A percentile compares a stretch with the other conserved stretches of the same genome.
phyloP scores from a whole-genome alignment of 1,140 invertebrate species.

The Acromyrmex echinatior region DNA sequence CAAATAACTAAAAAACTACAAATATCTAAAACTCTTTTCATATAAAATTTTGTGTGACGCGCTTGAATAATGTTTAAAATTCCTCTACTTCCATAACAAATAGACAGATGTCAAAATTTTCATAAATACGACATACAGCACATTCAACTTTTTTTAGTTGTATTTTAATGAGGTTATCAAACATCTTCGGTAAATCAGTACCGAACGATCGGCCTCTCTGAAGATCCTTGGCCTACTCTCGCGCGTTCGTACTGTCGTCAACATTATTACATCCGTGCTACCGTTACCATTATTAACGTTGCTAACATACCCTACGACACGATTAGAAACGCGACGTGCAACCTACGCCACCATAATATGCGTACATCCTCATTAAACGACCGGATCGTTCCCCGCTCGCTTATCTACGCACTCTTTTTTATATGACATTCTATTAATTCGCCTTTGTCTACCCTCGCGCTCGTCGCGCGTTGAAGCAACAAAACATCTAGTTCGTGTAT shows the following conservation, averaged over 20 bases:
- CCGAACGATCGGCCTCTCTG: conserved; percentile 25
- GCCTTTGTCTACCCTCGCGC: conserved; percentile 74
- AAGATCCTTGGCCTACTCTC: conserved; percentile 74
- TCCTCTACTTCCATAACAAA: neutral
- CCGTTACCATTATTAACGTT: conserved; percentile 71
- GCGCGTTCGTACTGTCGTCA: conserved; percentile 46
- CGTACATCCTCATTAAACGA: conserved; percentile 83
- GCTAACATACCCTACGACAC: conserved; percentile 62
- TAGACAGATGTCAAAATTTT: neutral
- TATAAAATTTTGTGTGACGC: neutral
- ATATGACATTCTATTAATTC: conserved; percentile 82
- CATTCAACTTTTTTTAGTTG: neutral
- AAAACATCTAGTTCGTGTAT: neutral
- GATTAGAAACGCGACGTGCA: conserved; percentile 74
- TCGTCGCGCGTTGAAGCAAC: conserved; percentile 11
- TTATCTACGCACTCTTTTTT: conserved; percentile 76
- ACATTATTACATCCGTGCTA: conserved; percentile 65
- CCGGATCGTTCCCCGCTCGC: conserved; percentile 71
- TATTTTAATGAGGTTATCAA: conserved; percentile 56
- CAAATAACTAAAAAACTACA: neutral
- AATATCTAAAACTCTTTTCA: neutral
- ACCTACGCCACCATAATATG: conserved; percentile 75
- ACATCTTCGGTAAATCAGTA: conserved; percentile 55
- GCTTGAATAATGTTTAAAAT: neutral
- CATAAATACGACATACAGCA: neutral